These are phyloP conservation scores for Polylopha cassiicola DNA, from an alignment of 2,888 invertebrate species.

Conservation along the genomic window DNA sequence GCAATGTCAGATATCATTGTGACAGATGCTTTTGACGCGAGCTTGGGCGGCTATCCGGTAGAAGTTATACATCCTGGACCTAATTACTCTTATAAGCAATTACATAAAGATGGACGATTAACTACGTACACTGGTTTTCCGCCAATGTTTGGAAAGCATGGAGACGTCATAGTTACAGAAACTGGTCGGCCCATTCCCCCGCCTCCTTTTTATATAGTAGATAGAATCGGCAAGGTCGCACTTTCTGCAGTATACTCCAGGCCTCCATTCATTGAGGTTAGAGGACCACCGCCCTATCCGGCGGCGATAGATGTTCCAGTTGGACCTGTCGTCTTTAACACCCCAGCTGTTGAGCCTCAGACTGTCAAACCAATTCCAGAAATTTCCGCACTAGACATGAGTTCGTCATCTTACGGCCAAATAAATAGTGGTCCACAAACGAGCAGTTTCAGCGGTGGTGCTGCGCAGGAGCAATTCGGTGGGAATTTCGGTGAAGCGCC, in stretches of 20 bases:
- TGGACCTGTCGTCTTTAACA: background rate
- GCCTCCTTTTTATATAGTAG: constrained; percentile 2
- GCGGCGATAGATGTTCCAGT: background rate
- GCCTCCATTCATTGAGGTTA: background rate
- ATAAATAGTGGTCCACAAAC: no score
- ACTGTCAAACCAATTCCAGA: constrained; percentile 23
- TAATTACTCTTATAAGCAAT: constrained; percentile 7
- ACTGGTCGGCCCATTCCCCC: background rate
- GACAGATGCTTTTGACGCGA: constrained; percentile 2
- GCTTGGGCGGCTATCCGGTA: background rate
- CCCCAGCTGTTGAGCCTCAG: constrained; percentile 12
- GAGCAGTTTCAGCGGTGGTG: no score
- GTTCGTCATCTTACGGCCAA: no score
- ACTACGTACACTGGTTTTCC: constrained; percentile 4
- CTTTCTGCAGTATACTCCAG: constrained; percentile 2
- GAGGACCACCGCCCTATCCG: constrained; percentile 2
- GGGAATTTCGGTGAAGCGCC: no score
- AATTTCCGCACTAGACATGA: no score
- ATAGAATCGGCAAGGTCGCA: constrained; percentile 9
- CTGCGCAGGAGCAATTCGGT: no score
- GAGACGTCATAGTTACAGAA: constrained; percentile 9
- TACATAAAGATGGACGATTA: constrained; percentile 8
- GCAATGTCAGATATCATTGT: constrained; percentile 10
- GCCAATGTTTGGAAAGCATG: background rate
- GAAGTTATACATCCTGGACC: constrained; percentile 3